Conservation (phyloP, 2,797 vertebrate genomes). For the Acanthornis magna region DNA sequence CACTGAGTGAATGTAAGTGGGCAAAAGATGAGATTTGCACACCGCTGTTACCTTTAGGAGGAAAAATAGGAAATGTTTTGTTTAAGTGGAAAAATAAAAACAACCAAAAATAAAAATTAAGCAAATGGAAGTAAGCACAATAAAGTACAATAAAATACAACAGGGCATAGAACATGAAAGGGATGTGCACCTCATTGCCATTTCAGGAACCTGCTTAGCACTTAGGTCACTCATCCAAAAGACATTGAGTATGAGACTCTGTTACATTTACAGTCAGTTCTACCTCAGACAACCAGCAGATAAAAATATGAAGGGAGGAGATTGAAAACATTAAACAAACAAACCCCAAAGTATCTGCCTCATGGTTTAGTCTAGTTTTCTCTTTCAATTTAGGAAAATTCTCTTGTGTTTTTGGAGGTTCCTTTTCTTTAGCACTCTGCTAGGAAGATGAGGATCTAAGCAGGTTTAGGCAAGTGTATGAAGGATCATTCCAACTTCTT, state of each 20-base stretch:
- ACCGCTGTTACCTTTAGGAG: neutral
- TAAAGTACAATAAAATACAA: neutral
- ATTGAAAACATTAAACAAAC: rapidly evolving
- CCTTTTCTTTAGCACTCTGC: neutral
- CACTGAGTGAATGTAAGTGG: neutral
- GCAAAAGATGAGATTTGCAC: neutral
- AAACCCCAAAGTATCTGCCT: neutral
- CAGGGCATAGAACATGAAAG: neutral
- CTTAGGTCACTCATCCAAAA: neutral
- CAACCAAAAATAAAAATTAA: neutral
- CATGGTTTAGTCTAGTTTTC: neutral
- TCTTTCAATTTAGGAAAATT: neutral
- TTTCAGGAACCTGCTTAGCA: neutral
- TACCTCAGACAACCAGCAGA: neutral
- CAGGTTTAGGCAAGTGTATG: neutral
- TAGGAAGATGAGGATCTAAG: neutral
- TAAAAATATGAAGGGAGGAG: rapidly evolving
- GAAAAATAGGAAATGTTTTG: neutral
- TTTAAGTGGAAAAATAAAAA: neutral
- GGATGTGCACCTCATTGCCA: neutral
- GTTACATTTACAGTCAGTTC: neutral
- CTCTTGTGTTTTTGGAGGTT: neutral
- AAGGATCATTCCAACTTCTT: neutral
- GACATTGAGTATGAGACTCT: too few species aligned
- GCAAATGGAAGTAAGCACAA: neutral